Evolutionary conservation across 2,113 vertebrate species (phyloP).

Genomic region (Brachyistius frenatus): DNA sequence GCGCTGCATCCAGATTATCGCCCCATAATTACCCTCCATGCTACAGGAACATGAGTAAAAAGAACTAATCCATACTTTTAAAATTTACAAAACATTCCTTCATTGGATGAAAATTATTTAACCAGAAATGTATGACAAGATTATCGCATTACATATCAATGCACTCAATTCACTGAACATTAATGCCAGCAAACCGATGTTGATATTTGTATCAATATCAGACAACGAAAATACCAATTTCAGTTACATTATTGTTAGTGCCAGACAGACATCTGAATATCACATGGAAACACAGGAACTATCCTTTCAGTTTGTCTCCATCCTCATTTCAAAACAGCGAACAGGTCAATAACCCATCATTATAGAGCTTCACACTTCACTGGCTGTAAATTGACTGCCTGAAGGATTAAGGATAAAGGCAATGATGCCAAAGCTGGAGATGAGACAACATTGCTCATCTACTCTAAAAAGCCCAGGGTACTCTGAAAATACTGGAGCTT

Average conservation of each 20-base stretch:
- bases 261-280: constrained; percentile 60
- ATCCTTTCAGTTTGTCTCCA: constrained; percentile 75
- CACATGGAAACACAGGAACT: constrained; percentile 78
- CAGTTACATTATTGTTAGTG: constrained; percentile 33
- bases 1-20: no score
- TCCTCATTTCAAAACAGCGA: constrained; percentile 84
- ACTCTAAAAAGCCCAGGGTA: constrained; percentile 61
- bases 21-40: no score
- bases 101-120: no score
- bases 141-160: not conserved
- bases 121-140: not conserved
- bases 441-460: constrained; percentile 84
- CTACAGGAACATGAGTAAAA: no score
- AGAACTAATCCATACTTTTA: no score
- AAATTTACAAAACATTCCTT: no score
- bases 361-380: constrained; percentile 90
- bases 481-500: constrained; percentile 53
- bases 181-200: not conserved
- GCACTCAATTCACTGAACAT: constrained; percentile 6
- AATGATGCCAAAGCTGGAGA: constrained; percentile 80
- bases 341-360: constrained; percentile 95
- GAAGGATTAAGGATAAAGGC: constrained; percentile 86
- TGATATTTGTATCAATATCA: constrained; percentile 40
- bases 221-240: constrained; percentile 42
- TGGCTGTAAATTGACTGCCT: constrained; percentile 91